These are phyloP conservation scores for Diarsia brunnea DNA, from an alignment of 2,888 invertebrate species.

Conservation along the genomic window DNA sequence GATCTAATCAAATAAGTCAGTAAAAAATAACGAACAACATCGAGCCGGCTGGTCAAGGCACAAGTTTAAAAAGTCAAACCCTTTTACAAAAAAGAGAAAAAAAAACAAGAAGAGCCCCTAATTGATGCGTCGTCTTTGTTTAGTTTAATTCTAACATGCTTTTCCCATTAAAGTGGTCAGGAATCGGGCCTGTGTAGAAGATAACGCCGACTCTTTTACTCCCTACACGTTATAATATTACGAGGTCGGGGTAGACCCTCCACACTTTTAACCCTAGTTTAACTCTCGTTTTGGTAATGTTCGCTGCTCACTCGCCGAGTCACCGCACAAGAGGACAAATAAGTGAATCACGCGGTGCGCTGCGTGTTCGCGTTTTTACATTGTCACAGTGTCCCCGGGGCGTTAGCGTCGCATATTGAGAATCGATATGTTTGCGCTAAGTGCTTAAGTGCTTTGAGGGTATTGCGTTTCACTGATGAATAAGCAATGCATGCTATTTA, in stretches of 20 bases:
- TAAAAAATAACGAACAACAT: slow-evolving; percentile 87
- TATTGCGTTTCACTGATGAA: slow-evolving; percentile 86
- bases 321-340: slow-evolving; percentile 83
- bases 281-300: slow-evolving; percentile 78
- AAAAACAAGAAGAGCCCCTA: slow-evolving; percentile 85
- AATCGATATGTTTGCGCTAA: slow-evolving; percentile 89
- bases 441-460: slow-evolving; percentile 89
- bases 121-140: slow-evolving; percentile 91
- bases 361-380: slow-evolving; percentile 86
- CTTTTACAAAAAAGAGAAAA: slow-evolving; percentile 83
- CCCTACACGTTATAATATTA: slow-evolving; percentile 90
- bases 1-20: slow-evolving; percentile 88
- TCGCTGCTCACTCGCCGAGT: slow-evolving; percentile 74
- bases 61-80: slow-evolving; percentile 88
- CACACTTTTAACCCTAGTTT: slow-evolving; percentile 84
- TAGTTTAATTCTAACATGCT: slow-evolving; percentile 91
- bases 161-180: slow-evolving; percentile 91
- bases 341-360: slow-evolving; percentile 83
- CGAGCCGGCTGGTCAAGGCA: slow-evolving; percentile 85
- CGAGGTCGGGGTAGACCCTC: slow-evolving; percentile 80
- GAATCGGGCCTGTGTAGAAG: slow-evolving; percentile 87
- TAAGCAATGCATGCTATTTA: slow-evolving; percentile 83
- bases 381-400: slow-evolving; percentile 86
- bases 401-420: slow-evolving; percentile 82
- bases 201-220: slow-evolving; percentile 90